These are phyloP conservation scores for Trichopria drosophilae DNA, from an alignment of 2,888 invertebrate genomes.

Conservation along the genomic window DNA sequence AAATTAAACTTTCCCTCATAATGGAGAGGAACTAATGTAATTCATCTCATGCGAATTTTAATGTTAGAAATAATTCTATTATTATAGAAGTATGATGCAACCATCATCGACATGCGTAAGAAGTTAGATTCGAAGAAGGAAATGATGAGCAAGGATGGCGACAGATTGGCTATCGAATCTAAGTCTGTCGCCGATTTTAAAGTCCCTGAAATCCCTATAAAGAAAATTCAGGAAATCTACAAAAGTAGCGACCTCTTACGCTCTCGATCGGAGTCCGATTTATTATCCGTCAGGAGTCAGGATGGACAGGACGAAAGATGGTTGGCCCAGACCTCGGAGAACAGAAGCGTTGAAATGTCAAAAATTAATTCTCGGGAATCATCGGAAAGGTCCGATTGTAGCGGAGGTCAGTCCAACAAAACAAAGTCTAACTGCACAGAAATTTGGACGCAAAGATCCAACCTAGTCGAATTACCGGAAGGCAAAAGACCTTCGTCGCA, in stretches of 20 bases:
- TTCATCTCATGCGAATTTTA: too few species aligned
- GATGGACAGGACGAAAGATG: slow-evolving; percentile 24
- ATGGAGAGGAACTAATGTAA: too few species aligned
- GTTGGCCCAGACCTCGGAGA: slow-evolving; percentile 14
- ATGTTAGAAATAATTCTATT: slow-evolving; percentile 6
- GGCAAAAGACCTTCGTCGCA: slow-evolving; percentile 31
- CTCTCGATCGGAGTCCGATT: slow-evolving; percentile 53
- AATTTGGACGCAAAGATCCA: slow-evolving; percentile 30
- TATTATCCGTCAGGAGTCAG: slow-evolving; percentile 37
- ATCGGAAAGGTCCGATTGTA: slow-evolving; percentile 23
- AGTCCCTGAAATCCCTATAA: slow-evolving; percentile 55
- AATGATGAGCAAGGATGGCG: slow-evolving; percentile 44
- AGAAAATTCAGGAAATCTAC: slow-evolving; percentile 53
- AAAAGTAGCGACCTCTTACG: slow-evolving; percentile 50
- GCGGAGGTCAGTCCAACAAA: slow-evolving; percentile 20
- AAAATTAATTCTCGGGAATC: slow-evolving; percentile 16
- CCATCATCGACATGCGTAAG: slow-evolving; percentile 55
- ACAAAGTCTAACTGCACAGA: slow-evolving; percentile 35
- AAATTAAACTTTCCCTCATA: too few species aligned
- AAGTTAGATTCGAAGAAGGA: slow-evolving; percentile 51
- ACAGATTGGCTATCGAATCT: slow-evolving; percentile 53
- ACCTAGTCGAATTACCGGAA: slow-evolving; percentile 27
- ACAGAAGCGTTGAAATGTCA: slow-evolving; percentile 1
- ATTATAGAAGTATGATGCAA: slow-evolving; percentile 53
- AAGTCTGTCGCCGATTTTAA: slow-evolving; percentile 52